A percentile compares a stretch with the other conserved stretches of the same genome.
Conservation (phyloP, 2,888 invertebrate species). For the Gordius sp. region DNA sequence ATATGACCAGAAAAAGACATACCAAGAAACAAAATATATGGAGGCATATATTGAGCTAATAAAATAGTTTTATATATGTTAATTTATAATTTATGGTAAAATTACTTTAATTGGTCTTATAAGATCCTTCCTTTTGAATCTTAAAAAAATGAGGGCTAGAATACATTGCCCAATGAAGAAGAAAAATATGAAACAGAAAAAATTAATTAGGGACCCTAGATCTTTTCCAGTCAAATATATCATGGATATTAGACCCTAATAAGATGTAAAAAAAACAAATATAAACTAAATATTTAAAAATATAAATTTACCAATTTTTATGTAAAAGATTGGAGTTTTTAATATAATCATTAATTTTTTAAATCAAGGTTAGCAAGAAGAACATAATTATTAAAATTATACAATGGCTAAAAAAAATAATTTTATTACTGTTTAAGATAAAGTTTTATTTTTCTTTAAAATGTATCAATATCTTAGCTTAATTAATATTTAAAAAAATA, state of each 20-base stretch:
- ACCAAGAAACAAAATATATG: slow-evolving; percentile 11
- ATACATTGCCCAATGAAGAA: slow-evolving; percentile 50
- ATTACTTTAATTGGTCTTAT: slow-evolving; percentile 21
- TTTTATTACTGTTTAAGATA: no score
- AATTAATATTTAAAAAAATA: no score
- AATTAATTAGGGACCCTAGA: slow-evolving; percentile 77
- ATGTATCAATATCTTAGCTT: no score
- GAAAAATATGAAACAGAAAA: slow-evolving; percentile 41
- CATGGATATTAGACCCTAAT: slow-evolving; percentile 30
- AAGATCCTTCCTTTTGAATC: slow-evolving; percentile 35
- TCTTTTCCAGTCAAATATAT: slow-evolving; percentile 65
- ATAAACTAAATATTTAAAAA: neutral
- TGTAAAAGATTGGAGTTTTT: no score
- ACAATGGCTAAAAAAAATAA: no score
- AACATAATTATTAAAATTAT: no score
- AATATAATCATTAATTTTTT: no score
- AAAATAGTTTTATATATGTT: neutral
- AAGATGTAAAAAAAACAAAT: no score
- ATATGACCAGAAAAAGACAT: slow-evolving; percentile 4
- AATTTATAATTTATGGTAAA: slow-evolving; percentile 17
- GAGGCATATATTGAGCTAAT: neutral
- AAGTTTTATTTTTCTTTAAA: no score
- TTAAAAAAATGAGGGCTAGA: slow-evolving; percentile 61
- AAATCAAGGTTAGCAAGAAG: no score
- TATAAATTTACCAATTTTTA: no score